phyloP scores from a whole-genome alignment of 2,113 vertebrate genomes.

The Antechinus stuartii region DNA sequence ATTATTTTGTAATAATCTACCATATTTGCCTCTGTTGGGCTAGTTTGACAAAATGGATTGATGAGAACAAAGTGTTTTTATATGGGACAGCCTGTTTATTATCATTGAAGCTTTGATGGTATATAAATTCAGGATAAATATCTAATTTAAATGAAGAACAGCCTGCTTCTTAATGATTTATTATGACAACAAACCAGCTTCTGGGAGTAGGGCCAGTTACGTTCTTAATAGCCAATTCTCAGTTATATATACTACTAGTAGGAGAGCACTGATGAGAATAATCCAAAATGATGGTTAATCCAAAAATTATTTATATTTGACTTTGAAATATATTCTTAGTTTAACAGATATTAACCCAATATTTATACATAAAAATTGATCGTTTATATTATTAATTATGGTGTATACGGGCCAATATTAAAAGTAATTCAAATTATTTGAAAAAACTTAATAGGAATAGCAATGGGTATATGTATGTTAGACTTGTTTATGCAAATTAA shows the following conservation, averaged over 20 bases:
- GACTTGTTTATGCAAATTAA: conserved; percentile 29
- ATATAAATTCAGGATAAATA: background rate
- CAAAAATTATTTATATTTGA: background rate
- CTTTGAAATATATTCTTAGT: background rate
- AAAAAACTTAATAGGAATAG: background rate
- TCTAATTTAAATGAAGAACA: conserved; percentile 25
- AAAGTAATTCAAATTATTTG: background rate
- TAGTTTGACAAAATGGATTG: background rate
- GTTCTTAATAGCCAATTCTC: background rate
- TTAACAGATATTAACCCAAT: background rate
- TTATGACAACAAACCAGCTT: background rate
- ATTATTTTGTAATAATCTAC: background rate
- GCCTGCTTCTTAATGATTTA: conserved; percentile 25
- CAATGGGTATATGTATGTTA: background rate
- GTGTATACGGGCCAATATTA: conserved; percentile 21
- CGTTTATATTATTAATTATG: conserved; percentile 35
- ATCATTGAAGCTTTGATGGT: background rate
- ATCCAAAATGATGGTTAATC: background rate
- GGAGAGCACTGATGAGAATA: background rate
- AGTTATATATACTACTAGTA: background rate
- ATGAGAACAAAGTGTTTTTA: background rate
- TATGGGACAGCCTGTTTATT: background rate
- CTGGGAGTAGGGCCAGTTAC: background rate
- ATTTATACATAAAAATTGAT: background rate
- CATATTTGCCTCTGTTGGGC: background rate